Evolutionary conservation across 2,888 invertebrate genomes (phyloP).

Genomic region (Apantesis nais): DNA sequence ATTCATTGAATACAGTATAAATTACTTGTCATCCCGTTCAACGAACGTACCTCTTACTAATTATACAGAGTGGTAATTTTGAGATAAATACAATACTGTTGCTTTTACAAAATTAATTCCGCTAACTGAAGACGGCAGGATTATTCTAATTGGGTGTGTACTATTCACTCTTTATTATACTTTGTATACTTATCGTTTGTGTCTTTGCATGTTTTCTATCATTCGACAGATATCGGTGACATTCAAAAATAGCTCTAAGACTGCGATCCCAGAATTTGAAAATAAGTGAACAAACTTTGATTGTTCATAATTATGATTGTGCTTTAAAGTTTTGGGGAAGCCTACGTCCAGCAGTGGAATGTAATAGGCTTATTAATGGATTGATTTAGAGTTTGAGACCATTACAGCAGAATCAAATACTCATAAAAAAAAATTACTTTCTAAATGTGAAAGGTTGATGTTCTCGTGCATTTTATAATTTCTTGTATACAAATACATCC

Average conservation of each 20-base stretch:
- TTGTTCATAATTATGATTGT: background rate
- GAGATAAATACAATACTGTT: conserved; percentile 36
- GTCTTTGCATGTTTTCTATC: background rate
- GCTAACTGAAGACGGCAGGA: conserved; percentile 24
- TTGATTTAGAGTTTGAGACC: too few relatives aligned
- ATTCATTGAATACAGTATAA: conserved; percentile 45
- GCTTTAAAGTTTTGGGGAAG: background rate
- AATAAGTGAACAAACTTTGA: too few relatives aligned
- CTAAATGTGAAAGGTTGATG: too few relatives aligned
- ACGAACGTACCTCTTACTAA: conserved; percentile 38
- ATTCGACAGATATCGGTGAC: background rate
- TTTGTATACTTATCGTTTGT: background rate
- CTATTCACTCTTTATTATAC: background rate
- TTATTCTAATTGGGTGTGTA: conserved; percentile 28
- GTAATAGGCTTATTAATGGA: too few relatives aligned
- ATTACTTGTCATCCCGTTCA: conserved; percentile 28
- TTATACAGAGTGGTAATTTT: conserved; percentile 47
- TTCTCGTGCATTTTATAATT: too few relatives aligned
- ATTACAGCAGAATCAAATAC: too few relatives aligned
- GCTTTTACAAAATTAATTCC: conserved; percentile 47
- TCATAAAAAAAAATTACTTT: too few relatives aligned
- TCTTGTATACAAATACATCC: too few relatives aligned
- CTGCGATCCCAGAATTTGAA: too few relatives aligned
- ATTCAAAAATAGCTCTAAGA: too few relatives aligned
- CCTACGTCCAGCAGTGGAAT: too few relatives aligned